These are phyloP conservation scores for Chrysolina americana DNA, from an alignment of 2,888 invertebrate species.

Conservation along the genomic window DNA sequence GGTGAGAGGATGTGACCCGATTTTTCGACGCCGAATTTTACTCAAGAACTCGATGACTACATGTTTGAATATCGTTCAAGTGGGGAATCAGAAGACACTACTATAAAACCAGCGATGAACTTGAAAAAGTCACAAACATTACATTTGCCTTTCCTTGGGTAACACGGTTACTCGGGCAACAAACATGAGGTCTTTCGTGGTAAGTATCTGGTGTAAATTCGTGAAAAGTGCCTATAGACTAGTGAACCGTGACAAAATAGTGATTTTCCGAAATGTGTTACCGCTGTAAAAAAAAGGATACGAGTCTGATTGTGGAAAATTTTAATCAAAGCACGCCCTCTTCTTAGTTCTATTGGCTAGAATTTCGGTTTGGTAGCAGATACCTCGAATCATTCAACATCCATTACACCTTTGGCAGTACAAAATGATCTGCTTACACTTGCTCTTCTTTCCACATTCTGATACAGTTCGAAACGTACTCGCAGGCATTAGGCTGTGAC, in stretches of 20 bases:
- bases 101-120: conserved; percentile 40
- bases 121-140: conserved; percentile 39
- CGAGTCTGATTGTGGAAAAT: too few species aligned
- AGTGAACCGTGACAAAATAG: conserved; percentile 13
- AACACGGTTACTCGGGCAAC: conserved; percentile 40
- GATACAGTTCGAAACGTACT: too few species aligned
- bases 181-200: conserved; percentile 40
- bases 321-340: too few species aligned
- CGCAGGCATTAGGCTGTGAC: too few species aligned
- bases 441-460: too few species aligned
- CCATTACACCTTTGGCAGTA: too few species aligned
- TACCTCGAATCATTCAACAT: too few species aligned
- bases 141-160: conserved; percentile 41
- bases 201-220: conserved; percentile 36
- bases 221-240: conserved; percentile 28
- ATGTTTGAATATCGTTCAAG: conserved; percentile 3
- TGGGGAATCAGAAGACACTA: conserved; percentile 31
- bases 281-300: neutral
- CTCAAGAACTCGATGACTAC: conserved; percentile 36
- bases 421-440: too few species aligned
- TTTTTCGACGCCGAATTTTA: conserved; percentile 47
- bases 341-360: too few species aligned
- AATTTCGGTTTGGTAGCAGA: too few species aligned
- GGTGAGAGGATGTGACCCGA: conserved; percentile 53
- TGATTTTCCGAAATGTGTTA: conserved; percentile 13